These are phyloP conservation scores for Rutilus rutilus DNA, from an alignment of 2,113 vertebrate species.

Conservation along the genomic window DNA sequence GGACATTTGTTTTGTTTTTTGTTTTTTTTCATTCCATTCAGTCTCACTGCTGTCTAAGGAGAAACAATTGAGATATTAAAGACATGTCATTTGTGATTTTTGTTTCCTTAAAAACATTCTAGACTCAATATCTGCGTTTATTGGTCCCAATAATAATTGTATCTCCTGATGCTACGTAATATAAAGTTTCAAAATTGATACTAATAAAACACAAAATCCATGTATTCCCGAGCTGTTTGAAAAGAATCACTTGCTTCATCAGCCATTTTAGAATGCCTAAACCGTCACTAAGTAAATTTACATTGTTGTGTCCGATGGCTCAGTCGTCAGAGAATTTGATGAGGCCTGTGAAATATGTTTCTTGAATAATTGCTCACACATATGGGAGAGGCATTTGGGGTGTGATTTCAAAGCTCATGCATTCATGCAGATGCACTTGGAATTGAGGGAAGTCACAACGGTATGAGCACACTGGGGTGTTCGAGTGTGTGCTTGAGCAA, in stretches of 20 bases:
- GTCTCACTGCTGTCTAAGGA: neutral
- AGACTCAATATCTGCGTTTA: neutral
- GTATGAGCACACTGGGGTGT: neutral
- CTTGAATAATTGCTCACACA: slow-evolving; percentile 24
- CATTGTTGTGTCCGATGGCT: slow-evolving; percentile 33
- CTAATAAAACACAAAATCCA: neutral
- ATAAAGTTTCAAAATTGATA: neutral
- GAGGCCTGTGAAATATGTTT: slow-evolving; percentile 27
- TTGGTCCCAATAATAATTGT: neutral
- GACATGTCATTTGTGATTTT: neutral
- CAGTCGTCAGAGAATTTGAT: slow-evolving; percentile 29
- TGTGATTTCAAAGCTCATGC: slow-evolving; percentile 37
- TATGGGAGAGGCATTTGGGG: slow-evolving; percentile 11
- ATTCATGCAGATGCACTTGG: slow-evolving; percentile 28
- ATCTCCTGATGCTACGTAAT: neutral
- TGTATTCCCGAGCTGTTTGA: neutral
- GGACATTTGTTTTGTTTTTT: too few species aligned
- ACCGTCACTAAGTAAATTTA: slow-evolving; percentile 20
- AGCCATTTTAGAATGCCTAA: neutral
- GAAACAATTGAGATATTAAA: neutral
- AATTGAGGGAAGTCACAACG: neutral
- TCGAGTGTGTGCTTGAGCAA: neutral
- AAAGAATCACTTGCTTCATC: slow-evolving; percentile 11
- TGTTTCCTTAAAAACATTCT: neutral
- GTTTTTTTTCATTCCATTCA: too few species aligned